Base-by-base conservation (phyloP, 2,797 vertebrate genomes). In the Onychomys leucogaster region DNA sequence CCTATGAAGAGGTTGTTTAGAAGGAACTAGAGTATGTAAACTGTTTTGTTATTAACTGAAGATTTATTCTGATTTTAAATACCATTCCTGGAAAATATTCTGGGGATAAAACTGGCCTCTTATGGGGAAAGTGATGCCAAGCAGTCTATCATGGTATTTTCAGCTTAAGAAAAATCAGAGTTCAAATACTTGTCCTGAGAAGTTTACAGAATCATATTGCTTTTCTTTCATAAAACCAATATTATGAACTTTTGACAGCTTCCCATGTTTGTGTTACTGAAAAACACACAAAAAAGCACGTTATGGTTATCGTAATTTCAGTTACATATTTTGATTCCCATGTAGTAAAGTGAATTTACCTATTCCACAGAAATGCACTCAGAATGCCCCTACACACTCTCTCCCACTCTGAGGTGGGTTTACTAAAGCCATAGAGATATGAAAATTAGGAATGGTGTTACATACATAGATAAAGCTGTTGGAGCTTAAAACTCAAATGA, bases 231-330 rank as follows among this genome's bases (percentile, higher is more conserved):
- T 91, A 25, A 96, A 90, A 59, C 41, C 67, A 13, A 57, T n/a
- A 59, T 32, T 46, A 4, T 10, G 49, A 5, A 59, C 2, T 89
- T 77, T 49, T 6, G 11, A 10, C 29, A 78, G 9, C 32, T 83
- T 37, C 69, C 65, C 32, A 13, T 80, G 34, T 37, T 77, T 17
- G 41, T 57, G 11, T 65, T 69, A 55, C 27, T 89, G 78, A 94
- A 85, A 61, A 87, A 63, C 17, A 61, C 34, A 29, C 59, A 25
- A 13, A 41, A 61, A 37, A 71, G 5, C 23, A 80, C 71, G 41
- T 34, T 37, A 37, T 92, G 25, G 52, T 88, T 93, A 84, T 80
- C 23, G 73, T 37, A 81, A 85, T 95, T 94, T 90, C 34, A 73
- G 0, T 57, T 69, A 55, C n/a, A 67, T 61, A 81, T 77, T 89